Base-by-base conservation (phyloP, 2,797 vertebrate genomes). In the Clarias laeviceps region DNA sequence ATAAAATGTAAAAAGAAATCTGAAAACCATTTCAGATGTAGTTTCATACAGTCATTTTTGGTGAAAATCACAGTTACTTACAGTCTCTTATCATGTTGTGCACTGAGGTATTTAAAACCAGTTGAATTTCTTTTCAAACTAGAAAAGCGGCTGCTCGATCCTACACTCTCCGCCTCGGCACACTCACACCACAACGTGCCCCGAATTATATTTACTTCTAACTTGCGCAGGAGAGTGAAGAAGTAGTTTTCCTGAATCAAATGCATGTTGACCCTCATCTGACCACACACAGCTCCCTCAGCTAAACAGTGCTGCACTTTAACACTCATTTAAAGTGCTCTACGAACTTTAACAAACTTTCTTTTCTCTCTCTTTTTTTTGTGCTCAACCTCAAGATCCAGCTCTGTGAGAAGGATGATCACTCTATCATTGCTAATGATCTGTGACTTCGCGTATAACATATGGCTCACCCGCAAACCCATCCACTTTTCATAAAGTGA, bases 351-450 rank as follows among this genome's bases (percentile, higher is more conserved):
- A 50, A 22, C 24, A 9, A 65, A 80, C 61, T 65, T 65, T 50
- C 22, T 62, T 15, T 37, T n/a, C n/a, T 20, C 59, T 24, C 59
- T 24, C 59, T 12, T 12, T 20, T 72, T 80, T 80, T 80, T 37
- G 65, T 45, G 78, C 78, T 65, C 78, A 66, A 45, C 37, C 57
- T 65, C 61, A 20, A 4, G n/a, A 61, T 37, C 59, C 59, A 40
- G 9, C 56, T 65, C 37, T 65, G 37, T 45, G 37, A 65, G 61
- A 66, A 65, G n/a, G 15, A 65, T 80, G 61, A 80, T 65, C 78
- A 80, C 78, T 80, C 78, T 45, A 80, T 80, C 78, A 65, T 65
- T n/a, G n/a, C n/a, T 80, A 80, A 80, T 80, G 78, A 80, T 80
- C 78, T 65, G 78, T 80, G 78, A 80, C 78, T 80, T 65, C 4